Conservation (phyloP, 2,888 invertebrate species). For the Lithophane ornitopus region DNA sequence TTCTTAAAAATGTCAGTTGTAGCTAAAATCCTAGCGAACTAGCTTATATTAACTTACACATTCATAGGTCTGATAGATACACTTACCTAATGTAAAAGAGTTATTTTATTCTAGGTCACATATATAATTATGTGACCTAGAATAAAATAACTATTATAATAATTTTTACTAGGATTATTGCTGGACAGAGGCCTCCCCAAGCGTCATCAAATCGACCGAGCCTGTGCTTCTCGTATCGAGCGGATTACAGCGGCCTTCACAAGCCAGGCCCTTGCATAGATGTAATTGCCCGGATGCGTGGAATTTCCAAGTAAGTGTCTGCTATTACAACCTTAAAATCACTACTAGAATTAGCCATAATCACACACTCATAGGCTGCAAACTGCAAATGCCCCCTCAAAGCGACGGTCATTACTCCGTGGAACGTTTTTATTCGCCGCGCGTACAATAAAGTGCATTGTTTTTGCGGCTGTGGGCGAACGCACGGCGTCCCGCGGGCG, state of each 20-base stretch:
- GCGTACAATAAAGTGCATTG: conserved; percentile 49
- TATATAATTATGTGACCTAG: neutral
- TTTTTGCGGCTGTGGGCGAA: conserved; percentile 45
- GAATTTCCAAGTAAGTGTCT: neutral
- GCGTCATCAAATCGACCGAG: neutral
- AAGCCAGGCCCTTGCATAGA: neutral
- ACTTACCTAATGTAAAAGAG: neutral
- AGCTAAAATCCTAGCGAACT: neutral
- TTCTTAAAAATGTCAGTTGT: neutral
- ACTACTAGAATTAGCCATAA: conserved; percentile 2
- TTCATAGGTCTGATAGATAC: neutral
- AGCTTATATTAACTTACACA: neutral
- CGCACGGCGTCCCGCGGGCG: conserved; percentile 11
- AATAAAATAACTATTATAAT: too few relatives aligned
- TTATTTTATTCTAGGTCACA: neutral
- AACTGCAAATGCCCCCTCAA: conserved; percentile 9
- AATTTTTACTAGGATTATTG: neutral
- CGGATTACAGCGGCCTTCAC: neutral
- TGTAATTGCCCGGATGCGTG: neutral
- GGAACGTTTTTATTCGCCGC: conserved; percentile 43
- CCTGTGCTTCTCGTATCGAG: neutral
- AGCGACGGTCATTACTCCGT: conserved; percentile 37
- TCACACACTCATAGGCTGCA: neutral
- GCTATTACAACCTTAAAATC: conserved; percentile 1
- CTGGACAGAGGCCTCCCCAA: neutral